Evolutionary conservation across 1,140 invertebrate genomes (phyloP).

Genomic region (Akabosia matsudoensis): DNA sequence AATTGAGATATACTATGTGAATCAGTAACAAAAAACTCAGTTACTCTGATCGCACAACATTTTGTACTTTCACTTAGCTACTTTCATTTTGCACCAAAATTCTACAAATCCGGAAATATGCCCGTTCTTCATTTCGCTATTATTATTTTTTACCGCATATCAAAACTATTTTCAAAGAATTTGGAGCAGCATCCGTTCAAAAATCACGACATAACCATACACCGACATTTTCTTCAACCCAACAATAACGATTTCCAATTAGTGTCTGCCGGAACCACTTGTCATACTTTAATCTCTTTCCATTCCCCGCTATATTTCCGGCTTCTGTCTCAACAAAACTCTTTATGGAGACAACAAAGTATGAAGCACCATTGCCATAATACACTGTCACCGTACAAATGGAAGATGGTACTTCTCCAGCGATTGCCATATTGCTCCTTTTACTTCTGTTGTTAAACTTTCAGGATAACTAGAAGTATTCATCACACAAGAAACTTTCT

Average conservation of each 20-base stretch:
- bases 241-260: constrained; percentile 25
- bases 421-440: not conserved
- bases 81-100: no score
- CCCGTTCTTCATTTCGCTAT: no score
- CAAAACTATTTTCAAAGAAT: no score
- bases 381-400: not conserved
- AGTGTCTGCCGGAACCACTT: constrained; percentile 18
- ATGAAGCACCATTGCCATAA: not conserved
- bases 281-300: constrained; percentile 15
- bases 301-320: constrained; percentile 3
- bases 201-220: not conserved
- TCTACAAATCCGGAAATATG: no score
- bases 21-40: no score
- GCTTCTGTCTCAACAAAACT: constrained; percentile 9
- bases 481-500: not conserved
- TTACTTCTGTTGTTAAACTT: no score
- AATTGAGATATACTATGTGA: no score
- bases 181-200: no score
- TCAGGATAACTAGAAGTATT: no score
- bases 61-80: no score
- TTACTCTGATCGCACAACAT: no score
- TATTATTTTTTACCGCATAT: no score
- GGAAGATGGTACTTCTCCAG: not conserved
- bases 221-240: not conserved
- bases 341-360: not conserved